phyloP scores from a whole-genome alignment of 1,140 invertebrate genomes.

The Heliconius nattereri region DNA sequence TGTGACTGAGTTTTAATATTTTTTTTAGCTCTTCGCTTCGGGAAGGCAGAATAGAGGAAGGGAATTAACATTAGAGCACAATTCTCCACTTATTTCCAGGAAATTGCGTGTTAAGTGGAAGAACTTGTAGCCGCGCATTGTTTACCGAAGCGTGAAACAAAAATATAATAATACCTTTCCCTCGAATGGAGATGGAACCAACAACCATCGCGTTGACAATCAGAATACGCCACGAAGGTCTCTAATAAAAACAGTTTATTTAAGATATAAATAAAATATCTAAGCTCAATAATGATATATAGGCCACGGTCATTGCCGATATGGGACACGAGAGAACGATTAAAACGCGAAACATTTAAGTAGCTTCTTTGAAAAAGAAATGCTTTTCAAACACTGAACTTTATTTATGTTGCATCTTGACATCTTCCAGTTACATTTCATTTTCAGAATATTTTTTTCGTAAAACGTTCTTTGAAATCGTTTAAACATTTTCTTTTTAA shows the following conservation, averaged over 20 bases:
- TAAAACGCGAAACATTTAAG: slow-evolving; percentile 4
- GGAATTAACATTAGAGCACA: too few species aligned
- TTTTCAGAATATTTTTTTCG: background rate
- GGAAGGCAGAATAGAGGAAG: too few species aligned
- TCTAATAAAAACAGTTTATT: background rate
- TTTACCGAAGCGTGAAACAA: too few species aligned
- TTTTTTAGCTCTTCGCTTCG: too few species aligned
- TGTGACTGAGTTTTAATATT: too few species aligned
- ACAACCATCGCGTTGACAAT: too few species aligned
- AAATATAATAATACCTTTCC: too few species aligned
- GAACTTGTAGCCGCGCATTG: too few species aligned
- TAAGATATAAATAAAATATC: background rate
- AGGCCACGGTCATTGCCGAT: slow-evolving; percentile 16
- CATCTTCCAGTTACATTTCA: background rate
- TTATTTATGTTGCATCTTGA: slow-evolving; percentile 9
- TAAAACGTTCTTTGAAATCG: background rate
- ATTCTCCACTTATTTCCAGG: too few species aligned
- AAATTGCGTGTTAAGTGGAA: too few species aligned
- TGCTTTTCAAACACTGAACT: slow-evolving; percentile 14
- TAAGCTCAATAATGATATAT: background rate
- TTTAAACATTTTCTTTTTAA: background rate
- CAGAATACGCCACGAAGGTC: too few species aligned
- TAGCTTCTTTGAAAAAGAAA: slow-evolving; percentile 17
- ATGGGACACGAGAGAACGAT: background rate
- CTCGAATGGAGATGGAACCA: too few species aligned